A percentile compares a stretch with the other conserved stretches of the same genome.
Conservation (phyloP, 2,888 invertebrate species). For the Zhuqinia jingwanae region DNA sequence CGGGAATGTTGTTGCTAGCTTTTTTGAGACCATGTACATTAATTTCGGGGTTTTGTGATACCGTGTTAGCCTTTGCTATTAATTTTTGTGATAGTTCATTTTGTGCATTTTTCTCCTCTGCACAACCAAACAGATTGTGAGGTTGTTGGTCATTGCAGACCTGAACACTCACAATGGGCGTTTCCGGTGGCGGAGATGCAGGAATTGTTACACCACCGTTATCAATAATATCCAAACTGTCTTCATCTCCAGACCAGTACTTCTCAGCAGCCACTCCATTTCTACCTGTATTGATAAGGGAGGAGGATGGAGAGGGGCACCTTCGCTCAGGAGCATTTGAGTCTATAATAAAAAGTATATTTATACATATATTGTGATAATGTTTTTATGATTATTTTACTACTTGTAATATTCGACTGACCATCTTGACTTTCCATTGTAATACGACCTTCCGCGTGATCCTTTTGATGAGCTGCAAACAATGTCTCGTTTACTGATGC, state of each 20-base stretch:
- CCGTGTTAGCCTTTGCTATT: too few species aligned
- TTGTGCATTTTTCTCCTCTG: too few species aligned
- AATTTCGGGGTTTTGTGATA: neutral
- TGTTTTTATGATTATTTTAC: neutral
- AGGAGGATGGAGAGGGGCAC: slow-evolving; percentile 7
- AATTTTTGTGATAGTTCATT: too few species aligned
- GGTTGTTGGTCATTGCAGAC: neutral
- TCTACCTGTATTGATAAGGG: neutral
- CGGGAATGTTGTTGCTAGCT: too few species aligned
- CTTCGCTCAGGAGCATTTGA: neutral
- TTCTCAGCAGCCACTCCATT: slow-evolving; percentile 27
- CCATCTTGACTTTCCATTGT: slow-evolving; percentile 7
- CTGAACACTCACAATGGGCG: neutral
- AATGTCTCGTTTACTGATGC: slow-evolving; percentile 84
- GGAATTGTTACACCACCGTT: slow-evolving; percentile 84
- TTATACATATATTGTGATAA: slow-evolving; percentile 7
- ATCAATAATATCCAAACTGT: slow-evolving; percentile 81
- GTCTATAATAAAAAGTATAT: too few species aligned
- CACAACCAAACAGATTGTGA: too few species aligned
- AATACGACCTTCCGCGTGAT: slow-evolving; percentile 83
- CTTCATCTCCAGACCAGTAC: slow-evolving; percentile 75
- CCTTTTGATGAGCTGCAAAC: slow-evolving; percentile 83
- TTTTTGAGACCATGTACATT: too few species aligned
- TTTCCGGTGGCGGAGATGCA: slow-evolving; percentile 77
- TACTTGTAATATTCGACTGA: neutral